Conservation (phyloP, 2,888 invertebrate genomes). For the Asteroscopus sphinx region DNA sequence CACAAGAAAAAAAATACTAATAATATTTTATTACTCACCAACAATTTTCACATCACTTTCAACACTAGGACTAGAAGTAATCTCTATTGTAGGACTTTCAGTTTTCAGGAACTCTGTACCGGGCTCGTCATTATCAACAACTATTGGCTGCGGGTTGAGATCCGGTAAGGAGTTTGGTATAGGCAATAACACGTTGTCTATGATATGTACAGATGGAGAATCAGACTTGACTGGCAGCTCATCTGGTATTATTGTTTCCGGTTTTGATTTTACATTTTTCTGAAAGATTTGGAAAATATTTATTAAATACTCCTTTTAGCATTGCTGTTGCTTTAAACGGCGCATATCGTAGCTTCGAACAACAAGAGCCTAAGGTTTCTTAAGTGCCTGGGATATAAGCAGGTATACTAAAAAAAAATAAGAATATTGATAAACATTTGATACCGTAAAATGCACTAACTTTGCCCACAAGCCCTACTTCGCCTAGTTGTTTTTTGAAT, state of each 20-base stretch:
- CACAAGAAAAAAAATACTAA: too few relatives aligned
- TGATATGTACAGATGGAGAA: constrained; percentile 8
- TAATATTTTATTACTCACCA: constrained; percentile 39
- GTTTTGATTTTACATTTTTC: constrained; percentile 26
- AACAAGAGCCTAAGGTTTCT: too few relatives aligned
- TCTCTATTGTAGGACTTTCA: constrained; percentile 24
- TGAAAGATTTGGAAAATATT: constrained; percentile 10
- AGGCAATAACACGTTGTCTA: constrained; percentile 33
- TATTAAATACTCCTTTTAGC: too few relatives aligned
- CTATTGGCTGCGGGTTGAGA: constrained; percentile 53
- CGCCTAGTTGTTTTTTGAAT: too few relatives aligned
- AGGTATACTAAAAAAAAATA: too few relatives aligned
- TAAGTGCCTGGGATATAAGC: too few relatives aligned
- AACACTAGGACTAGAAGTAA: constrained; percentile 29
- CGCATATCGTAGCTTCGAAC: too few relatives aligned
- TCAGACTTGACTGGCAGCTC: constrained; percentile 14
- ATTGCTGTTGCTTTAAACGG: too few relatives aligned
- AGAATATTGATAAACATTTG: too few relatives aligned
- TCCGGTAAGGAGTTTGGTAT: constrained; percentile 52
- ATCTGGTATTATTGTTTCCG: constrained; percentile 27
- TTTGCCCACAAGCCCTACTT: too few relatives aligned
- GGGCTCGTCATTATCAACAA: constrained; percentile 10
- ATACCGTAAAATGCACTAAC: too few relatives aligned
- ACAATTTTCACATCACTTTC: constrained; percentile 42
- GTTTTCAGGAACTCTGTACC: constrained; percentile 4